These are phyloP conservation scores for Anguilla rostrata DNA, from an alignment of 2,113 vertebrate genomes.

Conservation along the genomic window DNA sequence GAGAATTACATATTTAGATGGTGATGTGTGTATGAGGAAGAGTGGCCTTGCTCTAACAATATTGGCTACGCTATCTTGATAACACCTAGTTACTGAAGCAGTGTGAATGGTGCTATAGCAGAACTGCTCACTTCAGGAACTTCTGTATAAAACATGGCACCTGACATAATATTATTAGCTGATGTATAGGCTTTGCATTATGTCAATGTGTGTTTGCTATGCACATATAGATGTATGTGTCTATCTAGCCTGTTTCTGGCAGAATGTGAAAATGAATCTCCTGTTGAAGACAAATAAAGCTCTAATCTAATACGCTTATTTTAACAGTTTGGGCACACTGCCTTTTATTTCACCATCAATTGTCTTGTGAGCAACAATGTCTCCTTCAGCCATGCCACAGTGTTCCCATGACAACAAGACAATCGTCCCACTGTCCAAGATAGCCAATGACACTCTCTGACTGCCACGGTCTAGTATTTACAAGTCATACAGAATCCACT, in stretches of 20 bases:
- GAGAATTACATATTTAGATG: neutral
- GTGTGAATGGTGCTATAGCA: neutral
- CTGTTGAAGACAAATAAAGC: too few relatives aligned
- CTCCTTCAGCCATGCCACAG: slow-evolving; percentile 51
- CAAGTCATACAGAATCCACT: neutral
- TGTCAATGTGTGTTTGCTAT: too few relatives aligned
- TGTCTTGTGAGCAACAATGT: slow-evolving; percentile 64
- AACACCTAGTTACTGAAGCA: neutral
- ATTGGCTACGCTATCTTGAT: too few relatives aligned
- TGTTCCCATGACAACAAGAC: slow-evolving; percentile 33
- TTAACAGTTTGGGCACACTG: slow-evolving; percentile 26
- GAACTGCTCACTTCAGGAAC: neutral
- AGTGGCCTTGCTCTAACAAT: too few relatives aligned
- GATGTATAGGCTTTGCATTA: too few relatives aligned
- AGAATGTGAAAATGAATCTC: too few relatives aligned
- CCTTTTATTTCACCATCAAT: slow-evolving; percentile 54
- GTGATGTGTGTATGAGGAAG: neutral
- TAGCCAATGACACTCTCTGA: neutral
- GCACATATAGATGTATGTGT: too few relatives aligned
- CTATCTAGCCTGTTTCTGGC: too few relatives aligned
- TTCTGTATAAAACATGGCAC: neutral
- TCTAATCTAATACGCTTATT: slow-evolving; percentile 29
- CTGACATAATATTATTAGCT: too few relatives aligned
- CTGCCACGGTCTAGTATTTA: slow-evolving; percentile 5
- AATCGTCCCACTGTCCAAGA: slow-evolving; percentile 29